These are phyloP conservation scores for Eupithecia subfuscata DNA, from an alignment of 2,888 invertebrate species.

Conservation along the genomic window DNA sequence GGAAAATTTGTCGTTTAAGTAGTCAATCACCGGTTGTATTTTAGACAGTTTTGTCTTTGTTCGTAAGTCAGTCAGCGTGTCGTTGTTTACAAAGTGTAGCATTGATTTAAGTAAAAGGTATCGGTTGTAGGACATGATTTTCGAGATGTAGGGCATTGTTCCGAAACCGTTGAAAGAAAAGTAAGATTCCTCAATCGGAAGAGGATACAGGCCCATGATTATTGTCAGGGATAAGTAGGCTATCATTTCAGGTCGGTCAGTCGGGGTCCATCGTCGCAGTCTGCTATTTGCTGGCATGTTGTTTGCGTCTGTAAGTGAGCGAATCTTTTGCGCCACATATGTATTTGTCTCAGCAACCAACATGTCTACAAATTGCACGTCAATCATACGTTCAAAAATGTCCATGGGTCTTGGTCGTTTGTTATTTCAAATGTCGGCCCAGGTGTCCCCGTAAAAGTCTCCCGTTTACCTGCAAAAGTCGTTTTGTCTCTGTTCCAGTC, in stretches of 20 bases:
- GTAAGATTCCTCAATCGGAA: constrained; percentile 41
- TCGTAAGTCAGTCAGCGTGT: constrained; percentile 15
- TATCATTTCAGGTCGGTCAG: constrained; percentile 17
- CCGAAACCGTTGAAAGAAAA: constrained; percentile 45
- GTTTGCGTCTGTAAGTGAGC: background rate
- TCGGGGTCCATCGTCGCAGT: constrained; percentile 12
- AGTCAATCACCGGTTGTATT: constrained; percentile 22
- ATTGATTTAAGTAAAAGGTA: constrained; percentile 42
- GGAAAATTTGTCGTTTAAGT: constrained; percentile 26
- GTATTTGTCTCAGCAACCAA: constrained; percentile 16
- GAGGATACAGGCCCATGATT: constrained; percentile 44
- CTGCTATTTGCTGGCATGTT: background rate
- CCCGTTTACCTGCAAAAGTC: background rate
- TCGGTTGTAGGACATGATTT: constrained; percentile 47
- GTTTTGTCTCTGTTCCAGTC: background rate
- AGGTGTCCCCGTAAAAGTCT: background rate
- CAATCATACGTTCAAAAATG: constrained; percentile 22
- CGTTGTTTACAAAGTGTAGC: constrained; percentile 42
- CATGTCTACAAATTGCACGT: constrained; percentile 42
- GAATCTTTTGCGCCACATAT: constrained; percentile 17
- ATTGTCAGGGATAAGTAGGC: constrained; percentile 41
- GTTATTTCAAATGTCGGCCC: background rate
- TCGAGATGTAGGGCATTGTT: constrained; percentile 40
- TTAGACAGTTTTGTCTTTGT: constrained; percentile 19
- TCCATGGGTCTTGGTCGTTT: background rate